These are phyloP conservation scores for Vannuccia rotundouncinata DNA, from an alignment of 2,888 invertebrate genomes.

Conservation along the genomic window DNA sequence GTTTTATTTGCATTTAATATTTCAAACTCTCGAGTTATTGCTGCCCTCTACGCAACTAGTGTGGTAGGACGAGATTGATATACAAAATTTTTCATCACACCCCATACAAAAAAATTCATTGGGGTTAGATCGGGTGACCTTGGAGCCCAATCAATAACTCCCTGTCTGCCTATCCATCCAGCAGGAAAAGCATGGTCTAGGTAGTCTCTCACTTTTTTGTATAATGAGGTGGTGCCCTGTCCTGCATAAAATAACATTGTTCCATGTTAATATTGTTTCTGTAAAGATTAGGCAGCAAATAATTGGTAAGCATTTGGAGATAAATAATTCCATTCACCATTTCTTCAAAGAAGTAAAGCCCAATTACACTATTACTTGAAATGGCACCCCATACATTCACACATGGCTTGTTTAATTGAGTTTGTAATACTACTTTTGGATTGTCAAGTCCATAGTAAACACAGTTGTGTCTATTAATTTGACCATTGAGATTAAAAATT, in stretches of 20 bases:
- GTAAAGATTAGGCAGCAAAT: not conserved
- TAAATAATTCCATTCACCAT: not conserved
- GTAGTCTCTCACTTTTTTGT: not conserved
- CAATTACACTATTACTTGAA: constrained; percentile 1
- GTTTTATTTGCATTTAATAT: not conserved
- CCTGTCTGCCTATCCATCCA: constrained; percentile 27
- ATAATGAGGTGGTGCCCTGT: constrained; percentile 19
- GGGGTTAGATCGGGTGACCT: constrained; percentile 19
- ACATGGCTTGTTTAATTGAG: not conserved
- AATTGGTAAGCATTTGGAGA: not conserved
- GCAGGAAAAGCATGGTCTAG: too few species aligned
- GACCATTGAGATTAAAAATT: not conserved
- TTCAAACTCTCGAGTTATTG: constrained; percentile 2
- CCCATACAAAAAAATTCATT: constrained; percentile 15
- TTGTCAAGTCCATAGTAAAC: not conserved
- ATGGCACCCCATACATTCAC: constrained; percentile 23
- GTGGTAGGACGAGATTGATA: not conserved
- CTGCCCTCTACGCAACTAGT: not conserved
- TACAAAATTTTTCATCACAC: not conserved
- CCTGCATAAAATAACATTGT: not conserved
- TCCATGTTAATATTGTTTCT: not conserved
- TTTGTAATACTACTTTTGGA: not conserved
- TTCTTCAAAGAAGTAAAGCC: constrained; percentile 10
- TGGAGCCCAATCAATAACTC: constrained; percentile 12
- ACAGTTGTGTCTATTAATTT: not conserved